Base-by-base conservation (phyloP, 2,888 invertebrate species). In the Celastrina argiolus region DNA sequence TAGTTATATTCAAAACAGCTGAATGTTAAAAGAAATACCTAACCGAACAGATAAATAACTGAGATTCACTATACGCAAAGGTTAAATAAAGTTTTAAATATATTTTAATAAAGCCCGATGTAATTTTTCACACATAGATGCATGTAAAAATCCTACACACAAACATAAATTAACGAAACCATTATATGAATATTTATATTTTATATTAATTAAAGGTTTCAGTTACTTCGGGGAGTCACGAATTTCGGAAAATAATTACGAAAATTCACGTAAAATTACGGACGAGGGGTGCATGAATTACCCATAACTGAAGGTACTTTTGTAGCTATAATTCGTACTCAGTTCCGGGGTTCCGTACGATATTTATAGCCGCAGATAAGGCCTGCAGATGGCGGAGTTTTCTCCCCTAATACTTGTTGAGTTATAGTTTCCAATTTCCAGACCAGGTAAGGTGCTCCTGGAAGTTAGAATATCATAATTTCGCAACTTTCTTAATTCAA, bases 331-430 rank as follows among this genome's bases (percentile, higher is more conserved):
- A 88, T 81, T 88, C 85, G 82, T 87, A 79, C 82, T 83, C 81
- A 83, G 83, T 84, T 82, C 81, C 83, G 81, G 81, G 80, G 82
- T 80, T 80, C 83, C 79, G 81, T 81, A 81, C 75, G 76, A 83
- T 88, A 89, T 88, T 90, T 91, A 91, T 88, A 81, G 83, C 75
- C 73, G 74, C 76, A 90, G 90, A 91, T 89, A 90, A 90, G 86
- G 85, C 85, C 84, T 90, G 84, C 90, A 89, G 90, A 91, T 89
- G 90, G 88, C 83, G 79, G 82, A 88, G 83, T 88, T 91, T 88
- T 88, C 88, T 84, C 86, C 89, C 88, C 84, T 88, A 87, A 88
- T 89, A 90, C 88, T 89, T 85, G 88, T 88, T 90, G 89, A 91
- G 84, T 89, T 89, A 91, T 88, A 83, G 84, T 82, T 85, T 85